Conservation (phyloP, 2,888 invertebrate species). For the Stenodema calcarata region DNA sequence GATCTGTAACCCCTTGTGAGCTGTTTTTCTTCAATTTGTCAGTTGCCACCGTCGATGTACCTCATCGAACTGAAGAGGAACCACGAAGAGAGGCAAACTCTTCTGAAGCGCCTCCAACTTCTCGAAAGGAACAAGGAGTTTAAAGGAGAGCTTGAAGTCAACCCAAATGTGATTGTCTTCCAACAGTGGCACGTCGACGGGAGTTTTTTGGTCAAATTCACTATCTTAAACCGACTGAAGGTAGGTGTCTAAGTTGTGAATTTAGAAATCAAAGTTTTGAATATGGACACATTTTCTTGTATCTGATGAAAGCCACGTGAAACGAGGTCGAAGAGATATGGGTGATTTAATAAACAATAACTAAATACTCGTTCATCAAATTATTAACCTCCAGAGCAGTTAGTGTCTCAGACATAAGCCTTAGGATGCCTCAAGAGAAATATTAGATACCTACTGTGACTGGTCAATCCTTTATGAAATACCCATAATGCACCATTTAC, state of each 20-base stretch:
- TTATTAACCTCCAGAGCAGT: too few species aligned
- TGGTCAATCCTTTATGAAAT: too few species aligned
- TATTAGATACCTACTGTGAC: too few species aligned
- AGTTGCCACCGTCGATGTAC: slow-evolving; percentile 35
- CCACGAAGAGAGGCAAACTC: slow-evolving; percentile 33
- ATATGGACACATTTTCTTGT: too few species aligned
- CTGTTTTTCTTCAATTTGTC: background rate
- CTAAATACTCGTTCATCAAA: too few species aligned
- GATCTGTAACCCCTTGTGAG: too few species aligned
- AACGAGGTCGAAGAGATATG: too few species aligned
- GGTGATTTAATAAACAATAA: too few species aligned
- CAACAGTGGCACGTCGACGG: slow-evolving; percentile 15
- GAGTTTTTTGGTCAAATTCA: slow-evolving; percentile 23
- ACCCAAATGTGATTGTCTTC: slow-evolving; percentile 28
- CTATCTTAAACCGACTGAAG: slow-evolving; percentile 27
- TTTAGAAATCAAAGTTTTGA: too few species aligned
- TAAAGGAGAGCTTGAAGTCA: slow-evolving; percentile 26
- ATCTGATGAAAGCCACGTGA: too few species aligned
- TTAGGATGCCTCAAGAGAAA: too few species aligned
- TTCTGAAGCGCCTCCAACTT: slow-evolving; percentile 10
- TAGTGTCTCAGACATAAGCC: too few species aligned
- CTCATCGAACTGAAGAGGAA: slow-evolving; percentile 18
- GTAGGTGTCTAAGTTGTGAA: background rate
- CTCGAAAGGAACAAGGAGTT: slow-evolving; percentile 25
- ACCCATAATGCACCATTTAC: background rate